Evolutionary conservation across 2,797 vertebrate species (phyloP).

Genomic region (Amazonetta brasiliensis): DNA sequence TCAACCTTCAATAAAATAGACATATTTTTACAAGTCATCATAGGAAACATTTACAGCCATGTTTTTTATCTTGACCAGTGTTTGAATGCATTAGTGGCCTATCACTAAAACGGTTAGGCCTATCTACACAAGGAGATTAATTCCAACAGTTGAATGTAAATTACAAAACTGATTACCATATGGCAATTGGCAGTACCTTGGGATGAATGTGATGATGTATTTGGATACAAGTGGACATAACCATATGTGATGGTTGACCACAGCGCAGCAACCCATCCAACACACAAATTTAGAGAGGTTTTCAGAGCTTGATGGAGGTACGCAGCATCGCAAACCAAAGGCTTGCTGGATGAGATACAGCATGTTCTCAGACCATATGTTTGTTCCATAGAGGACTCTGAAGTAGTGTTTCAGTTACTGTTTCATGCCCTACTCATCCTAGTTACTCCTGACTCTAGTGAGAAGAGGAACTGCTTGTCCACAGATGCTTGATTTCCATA

Average conservation of each 20-base stretch:
- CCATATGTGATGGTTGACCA: not conserved
- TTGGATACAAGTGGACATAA: not conserved
- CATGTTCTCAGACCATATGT: not conserved
- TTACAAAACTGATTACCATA: not conserved
- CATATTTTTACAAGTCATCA: not conserved
- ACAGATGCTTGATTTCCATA: not conserved
- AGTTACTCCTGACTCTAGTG: not conserved
- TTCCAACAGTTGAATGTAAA: slow-evolving; percentile 8
- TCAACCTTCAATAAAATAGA: not conserved
- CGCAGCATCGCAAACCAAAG: not conserved
- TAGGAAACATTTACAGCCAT: not conserved
- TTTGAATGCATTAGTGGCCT: not conserved
- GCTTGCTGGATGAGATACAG: not conserved
- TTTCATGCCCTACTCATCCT: not conserved
- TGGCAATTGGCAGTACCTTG: not conserved
- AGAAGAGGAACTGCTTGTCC: not conserved
- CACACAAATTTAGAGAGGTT: not conserved
- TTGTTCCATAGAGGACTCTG: not conserved
- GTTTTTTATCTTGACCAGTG: not conserved
- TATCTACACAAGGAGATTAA: not conserved
- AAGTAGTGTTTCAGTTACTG: not conserved
- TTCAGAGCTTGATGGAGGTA: rapidly evolving
- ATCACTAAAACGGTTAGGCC: not conserved
- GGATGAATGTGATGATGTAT: not conserved
- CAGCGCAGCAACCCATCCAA: not conserved